Evolutionary conservation across 2,113 vertebrate species (phyloP).

Genomic region (Paramormyrops kingsleyae): DNA sequence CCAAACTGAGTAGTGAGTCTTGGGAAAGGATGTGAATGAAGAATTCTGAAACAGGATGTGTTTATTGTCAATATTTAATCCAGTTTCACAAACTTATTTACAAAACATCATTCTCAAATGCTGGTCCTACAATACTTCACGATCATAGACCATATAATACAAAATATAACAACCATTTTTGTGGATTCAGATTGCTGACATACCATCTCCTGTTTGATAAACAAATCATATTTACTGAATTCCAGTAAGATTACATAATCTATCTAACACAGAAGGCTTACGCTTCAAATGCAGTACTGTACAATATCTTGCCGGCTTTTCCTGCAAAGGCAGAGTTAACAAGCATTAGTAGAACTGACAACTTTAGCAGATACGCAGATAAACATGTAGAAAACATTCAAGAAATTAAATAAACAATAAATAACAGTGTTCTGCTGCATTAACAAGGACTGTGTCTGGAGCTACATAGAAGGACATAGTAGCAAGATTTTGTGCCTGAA

Average conservation of each 20-base stretch:
- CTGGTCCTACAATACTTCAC: neutral
- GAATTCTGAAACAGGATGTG: neutral
- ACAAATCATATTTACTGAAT: neutral
- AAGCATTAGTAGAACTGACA: neutral
- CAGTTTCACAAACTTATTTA: neutral
- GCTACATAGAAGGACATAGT: neutral
- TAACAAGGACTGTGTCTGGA: neutral
- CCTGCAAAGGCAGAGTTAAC: neutral
- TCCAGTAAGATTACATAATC: neutral
- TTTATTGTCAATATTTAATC: neutral
- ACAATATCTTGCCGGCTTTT: neutral
- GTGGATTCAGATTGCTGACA: neutral
- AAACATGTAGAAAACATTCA: neutral
- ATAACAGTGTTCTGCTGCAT: neutral
- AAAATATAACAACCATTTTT: neutral
- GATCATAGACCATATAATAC: neutral
- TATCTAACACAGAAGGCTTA: neutral
- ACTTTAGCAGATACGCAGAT: neutral
- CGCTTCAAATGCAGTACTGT: neutral
- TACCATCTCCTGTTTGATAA: neutral
- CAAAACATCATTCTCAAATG: neutral
- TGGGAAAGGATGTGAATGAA: neutral
- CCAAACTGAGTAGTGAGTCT: neutral
- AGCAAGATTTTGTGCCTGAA: neutral
- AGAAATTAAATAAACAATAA: slow-evolving; percentile 1